Conservation (phyloP, 2,888 invertebrate genomes). For the Pterobdella sp. region DNA sequence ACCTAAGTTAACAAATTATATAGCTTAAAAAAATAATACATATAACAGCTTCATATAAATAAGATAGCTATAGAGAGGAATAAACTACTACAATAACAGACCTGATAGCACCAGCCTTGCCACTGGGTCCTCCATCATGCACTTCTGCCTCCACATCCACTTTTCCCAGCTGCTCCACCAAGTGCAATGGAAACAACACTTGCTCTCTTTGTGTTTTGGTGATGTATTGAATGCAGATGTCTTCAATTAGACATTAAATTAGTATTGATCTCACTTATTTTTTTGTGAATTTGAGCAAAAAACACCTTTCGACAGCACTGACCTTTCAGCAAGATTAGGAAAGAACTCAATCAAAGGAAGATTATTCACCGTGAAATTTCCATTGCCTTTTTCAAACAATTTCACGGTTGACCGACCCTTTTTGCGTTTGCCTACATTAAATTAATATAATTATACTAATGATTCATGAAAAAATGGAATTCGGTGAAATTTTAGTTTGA, state of each 20-base stretch:
- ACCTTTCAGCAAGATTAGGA: slow-evolving; percentile 58
- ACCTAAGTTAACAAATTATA: not conserved
- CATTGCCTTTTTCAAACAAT: slow-evolving; percentile 72
- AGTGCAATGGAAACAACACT: slow-evolving; percentile 73
- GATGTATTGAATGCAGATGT: not conserved
- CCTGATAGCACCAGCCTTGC: slow-evolving; percentile 80
- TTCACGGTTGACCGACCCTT: slow-evolving; percentile 63
- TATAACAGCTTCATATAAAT: no score
- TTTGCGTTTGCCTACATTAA: slow-evolving; percentile 44
- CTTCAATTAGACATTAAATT: not conserved
- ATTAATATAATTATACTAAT: not conserved
- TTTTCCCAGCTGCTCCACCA: slow-evolving; percentile 65
- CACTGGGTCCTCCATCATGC: slow-evolving; percentile 54
- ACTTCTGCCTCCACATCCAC: slow-evolving; percentile 70
- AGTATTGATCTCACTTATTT: not conserved
- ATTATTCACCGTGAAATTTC: slow-evolving; percentile 73
- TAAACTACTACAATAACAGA: slow-evolving; percentile 64
- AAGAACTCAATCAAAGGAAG: slow-evolving; percentile 66
- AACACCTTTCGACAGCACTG: slow-evolving; percentile 54
- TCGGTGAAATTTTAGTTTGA: not conserved
- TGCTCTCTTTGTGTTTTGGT: slow-evolving; percentile 54
- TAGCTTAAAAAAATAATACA: not conserved
- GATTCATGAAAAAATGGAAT: not conserved
- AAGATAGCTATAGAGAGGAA: no score
- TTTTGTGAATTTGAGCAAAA: slow-evolving; percentile 52